Evolutionary conservation across 2,113 vertebrate species (phyloP), one percentile per base, ranked within the genome.

Genomic region (Pomatorhinus ruficollis): DNA sequence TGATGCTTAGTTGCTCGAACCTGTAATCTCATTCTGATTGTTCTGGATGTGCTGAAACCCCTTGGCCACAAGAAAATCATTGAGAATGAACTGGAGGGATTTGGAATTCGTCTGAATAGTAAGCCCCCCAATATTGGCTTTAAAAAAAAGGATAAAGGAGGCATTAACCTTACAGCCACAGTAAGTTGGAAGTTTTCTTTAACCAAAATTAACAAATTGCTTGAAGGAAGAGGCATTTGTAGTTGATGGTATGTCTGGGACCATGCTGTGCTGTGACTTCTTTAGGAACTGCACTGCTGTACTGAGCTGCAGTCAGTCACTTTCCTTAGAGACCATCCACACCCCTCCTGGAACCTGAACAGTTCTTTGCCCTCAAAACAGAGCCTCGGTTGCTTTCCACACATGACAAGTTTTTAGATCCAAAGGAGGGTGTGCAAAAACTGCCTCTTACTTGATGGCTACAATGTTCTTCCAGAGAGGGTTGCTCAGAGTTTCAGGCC

Each of bases 131-230:
- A 99, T 97, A 99, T 99, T 18, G 99, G 99, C 94, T 99, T 98
- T 98, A 99, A 99, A 97, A 99, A 98, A 97, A 99, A 99, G 98
- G 99, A 99, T 97, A 99, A 99, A 97, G 99, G 99, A 78, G 99
- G 99, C 97, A 99, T 99, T 97, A 99, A 99, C 97, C 99, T 99
- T 86, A 99, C 99, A 11, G 98, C 99, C 42, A 99, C 99, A 37
- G 99, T 99, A 98, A 98, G 98, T 96, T 80, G 76, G 40, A 92
- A 92, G 42, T 90, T 92, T 60, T 84, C 59, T 80, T 61, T 80
- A 92, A 94, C 15, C 16, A 44, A 63, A 77, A 56, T 53, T 31
- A 28, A 3, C 22, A 50, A 45, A 72, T 21, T 59, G 28, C 59
- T 64, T 75, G 60, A 65, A 69, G 79, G 60, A 82, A 77, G 53